Percentiles rank a stretch among this genome's conserved stretches.
Evolutionary conservation across 2,113 vertebrate species (phyloP).

Genomic region (Ameiurus melas): DNA sequence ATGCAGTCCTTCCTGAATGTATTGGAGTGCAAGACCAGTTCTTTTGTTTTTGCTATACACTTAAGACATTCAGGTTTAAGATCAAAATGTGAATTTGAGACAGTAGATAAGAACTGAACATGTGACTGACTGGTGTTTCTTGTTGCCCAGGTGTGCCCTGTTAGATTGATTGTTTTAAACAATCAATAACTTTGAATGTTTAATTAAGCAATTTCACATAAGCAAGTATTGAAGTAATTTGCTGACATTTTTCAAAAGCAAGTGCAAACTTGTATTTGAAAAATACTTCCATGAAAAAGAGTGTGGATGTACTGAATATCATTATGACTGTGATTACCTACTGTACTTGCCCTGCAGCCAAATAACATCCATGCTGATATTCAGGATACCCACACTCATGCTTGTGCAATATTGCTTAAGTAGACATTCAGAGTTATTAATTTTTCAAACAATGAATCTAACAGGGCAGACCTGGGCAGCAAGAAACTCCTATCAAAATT

Average conservation of each 20-base stretch:
- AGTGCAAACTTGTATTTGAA: no score
- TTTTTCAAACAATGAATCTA: background rate
- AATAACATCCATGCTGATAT: background rate
- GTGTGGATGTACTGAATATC: background rate
- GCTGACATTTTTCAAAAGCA: no score
- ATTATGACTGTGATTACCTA: no score
- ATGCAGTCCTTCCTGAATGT: background rate
- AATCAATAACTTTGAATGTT: background rate
- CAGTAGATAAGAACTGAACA: background rate
- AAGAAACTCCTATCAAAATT: background rate
- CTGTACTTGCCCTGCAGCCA: background rate
- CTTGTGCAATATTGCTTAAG: no score
- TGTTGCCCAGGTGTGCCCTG: background rate
- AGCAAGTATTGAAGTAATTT: no score
- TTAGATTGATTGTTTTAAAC: background rate
- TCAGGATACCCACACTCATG: background rate
- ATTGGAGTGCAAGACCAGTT: background rate
- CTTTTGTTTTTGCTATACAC: background rate
- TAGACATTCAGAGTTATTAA: no score
- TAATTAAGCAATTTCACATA: background rate
- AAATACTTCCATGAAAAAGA: no score
- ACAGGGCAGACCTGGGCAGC: background rate
- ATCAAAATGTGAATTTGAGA: background rate
- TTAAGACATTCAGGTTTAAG: background rate
- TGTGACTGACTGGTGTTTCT: background rate